Evolutionary conservation across 1,140 invertebrate genomes (phyloP).

Genomic region (Trichoplusia ni): DNA sequence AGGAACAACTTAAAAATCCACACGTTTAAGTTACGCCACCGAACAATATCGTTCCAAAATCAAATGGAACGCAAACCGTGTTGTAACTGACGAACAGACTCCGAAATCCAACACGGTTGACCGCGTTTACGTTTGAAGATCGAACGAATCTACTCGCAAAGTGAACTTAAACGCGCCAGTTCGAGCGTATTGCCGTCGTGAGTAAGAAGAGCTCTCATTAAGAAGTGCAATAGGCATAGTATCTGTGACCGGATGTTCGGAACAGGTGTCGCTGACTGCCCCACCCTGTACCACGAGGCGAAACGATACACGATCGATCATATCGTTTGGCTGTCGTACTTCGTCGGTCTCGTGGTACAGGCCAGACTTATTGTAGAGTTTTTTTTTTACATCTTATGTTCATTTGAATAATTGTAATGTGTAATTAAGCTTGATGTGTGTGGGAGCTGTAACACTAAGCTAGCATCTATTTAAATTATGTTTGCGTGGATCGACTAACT

Average conservation of each 20-base stretch:
- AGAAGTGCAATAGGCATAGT: conserved; percentile 35
- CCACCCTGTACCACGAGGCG: conserved; percentile 34
- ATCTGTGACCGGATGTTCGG: conserved; percentile 56
- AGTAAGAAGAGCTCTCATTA: conserved; percentile 49
- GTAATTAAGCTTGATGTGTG: too few relatives aligned
- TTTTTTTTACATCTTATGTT: too few relatives aligned
- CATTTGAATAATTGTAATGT: too few relatives aligned
- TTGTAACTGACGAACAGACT: neutral
- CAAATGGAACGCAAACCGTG: conserved; percentile 4
- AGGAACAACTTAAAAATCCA: neutral
- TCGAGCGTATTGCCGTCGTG: conserved; percentile 3
- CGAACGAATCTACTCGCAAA: neutral
- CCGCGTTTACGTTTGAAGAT: conserved; percentile 17
- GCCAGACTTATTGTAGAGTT: too few relatives aligned
- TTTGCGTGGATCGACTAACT: too few relatives aligned
- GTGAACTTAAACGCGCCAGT: conserved; percentile 17
- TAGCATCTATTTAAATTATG: too few relatives aligned
- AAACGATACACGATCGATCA: conserved; percentile 18
- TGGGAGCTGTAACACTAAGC: too few relatives aligned
- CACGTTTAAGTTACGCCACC: neutral
- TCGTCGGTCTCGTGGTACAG: neutral
- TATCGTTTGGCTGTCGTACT: neutral
- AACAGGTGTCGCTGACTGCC: conserved; percentile 63
- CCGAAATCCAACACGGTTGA: neutral
- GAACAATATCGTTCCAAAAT: neutral